Evolutionary conservation across 1,140 invertebrate species (phyloP).

Genomic region (Cydia amplana): DNA sequence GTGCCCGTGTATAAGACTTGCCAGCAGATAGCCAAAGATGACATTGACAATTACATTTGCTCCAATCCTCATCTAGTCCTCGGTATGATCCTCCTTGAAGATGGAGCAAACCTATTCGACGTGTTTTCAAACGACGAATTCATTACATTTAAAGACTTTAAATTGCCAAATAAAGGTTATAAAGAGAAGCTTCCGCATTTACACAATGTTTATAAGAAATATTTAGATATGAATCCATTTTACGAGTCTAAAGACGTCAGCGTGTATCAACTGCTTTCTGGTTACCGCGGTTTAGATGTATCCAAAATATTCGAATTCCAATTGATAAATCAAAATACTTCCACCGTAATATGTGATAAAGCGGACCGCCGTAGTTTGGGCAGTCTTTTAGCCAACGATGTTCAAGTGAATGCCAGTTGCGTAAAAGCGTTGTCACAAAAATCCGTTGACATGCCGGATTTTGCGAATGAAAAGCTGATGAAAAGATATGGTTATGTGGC

Average conservation of each 20-base stretch:
- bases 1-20: slow-evolving; percentile 76
- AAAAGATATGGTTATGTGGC: slow-evolving; percentile 82
- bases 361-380: slow-evolving; percentile 72
- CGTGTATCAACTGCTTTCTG: slow-evolving; percentile 81
- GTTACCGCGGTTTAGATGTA: slow-evolving; percentile 80
- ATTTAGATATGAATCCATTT: slow-evolving; percentile 55
- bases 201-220: slow-evolving; percentile 71
- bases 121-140: slow-evolving; percentile 71
- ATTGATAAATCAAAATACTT: slow-evolving; percentile 67
- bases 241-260: slow-evolving; percentile 76
- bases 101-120: slow-evolving; percentile 71
- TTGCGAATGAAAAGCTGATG: slow-evolving; percentile 79
- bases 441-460: slow-evolving; percentile 79
- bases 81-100: slow-evolving; percentile 73
- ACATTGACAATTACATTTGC: slow-evolving; percentile 71
- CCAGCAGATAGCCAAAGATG: slow-evolving; percentile 70
- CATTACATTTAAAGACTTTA: slow-evolving; percentile 72
- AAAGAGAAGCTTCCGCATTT: slow-evolving; percentile 75
- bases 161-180: slow-evolving; percentile 67
- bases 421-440: slow-evolving; percentile 66
- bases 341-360: slow-evolving; percentile 58
- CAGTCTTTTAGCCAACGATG: slow-evolving; percentile 62
- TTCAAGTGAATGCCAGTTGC: slow-evolving; percentile 53
- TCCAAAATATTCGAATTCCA: slow-evolving; percentile 81
- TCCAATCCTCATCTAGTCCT: slow-evolving; percentile 71